These are phyloP conservation scores for Ochlodes sylvanus DNA, from an alignment of 2,888 invertebrate genomes.

Conservation along the genomic window DNA sequence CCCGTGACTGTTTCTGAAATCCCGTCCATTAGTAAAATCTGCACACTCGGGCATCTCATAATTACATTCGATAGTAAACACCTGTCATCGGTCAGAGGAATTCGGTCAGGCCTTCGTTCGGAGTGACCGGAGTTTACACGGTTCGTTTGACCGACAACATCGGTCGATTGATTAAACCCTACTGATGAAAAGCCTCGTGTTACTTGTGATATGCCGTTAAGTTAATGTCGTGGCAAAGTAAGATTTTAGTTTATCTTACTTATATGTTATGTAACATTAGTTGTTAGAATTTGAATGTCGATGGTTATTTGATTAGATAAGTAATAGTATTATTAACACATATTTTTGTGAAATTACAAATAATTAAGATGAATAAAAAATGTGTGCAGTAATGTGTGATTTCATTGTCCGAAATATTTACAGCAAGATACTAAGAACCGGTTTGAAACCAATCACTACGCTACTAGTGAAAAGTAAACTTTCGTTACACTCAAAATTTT, in stretches of 20 bases:
- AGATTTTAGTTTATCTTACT: not conserved
- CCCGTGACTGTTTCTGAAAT: slow-evolving; percentile 59
- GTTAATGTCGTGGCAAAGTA: slow-evolving; percentile 6
- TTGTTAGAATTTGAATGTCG: too few relatives aligned
- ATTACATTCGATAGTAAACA: slow-evolving; percentile 73
- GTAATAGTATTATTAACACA: too few relatives aligned
- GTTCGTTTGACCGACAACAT: slow-evolving; percentile 64
- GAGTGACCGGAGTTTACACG: slow-evolving; percentile 65
- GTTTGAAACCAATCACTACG: too few relatives aligned
- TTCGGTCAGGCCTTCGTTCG: slow-evolving; percentile 50
- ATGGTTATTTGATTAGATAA: too few relatives aligned
- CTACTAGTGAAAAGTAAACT: too few relatives aligned
- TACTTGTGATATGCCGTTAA: not conserved
- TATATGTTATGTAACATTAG: too few relatives aligned
- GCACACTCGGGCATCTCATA: slow-evolving; percentile 58
- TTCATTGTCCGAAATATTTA: too few relatives aligned
- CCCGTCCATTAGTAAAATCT: slow-evolving; percentile 68
- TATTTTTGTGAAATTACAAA: too few relatives aligned
- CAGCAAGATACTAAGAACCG: too few relatives aligned
- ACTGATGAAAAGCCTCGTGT: slow-evolving; percentile 19
- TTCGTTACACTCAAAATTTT: too few relatives aligned
- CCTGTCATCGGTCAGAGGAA: slow-evolving; percentile 65
- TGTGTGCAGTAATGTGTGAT: too few relatives aligned
- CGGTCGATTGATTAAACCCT: slow-evolving; percentile 65
- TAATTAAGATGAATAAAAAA: too few relatives aligned